Evolutionary conservation across 2,888 invertebrate genomes (phyloP), one percentile per base, ranked within the genome.

Genomic region (Clistopyga incitator): DNA sequence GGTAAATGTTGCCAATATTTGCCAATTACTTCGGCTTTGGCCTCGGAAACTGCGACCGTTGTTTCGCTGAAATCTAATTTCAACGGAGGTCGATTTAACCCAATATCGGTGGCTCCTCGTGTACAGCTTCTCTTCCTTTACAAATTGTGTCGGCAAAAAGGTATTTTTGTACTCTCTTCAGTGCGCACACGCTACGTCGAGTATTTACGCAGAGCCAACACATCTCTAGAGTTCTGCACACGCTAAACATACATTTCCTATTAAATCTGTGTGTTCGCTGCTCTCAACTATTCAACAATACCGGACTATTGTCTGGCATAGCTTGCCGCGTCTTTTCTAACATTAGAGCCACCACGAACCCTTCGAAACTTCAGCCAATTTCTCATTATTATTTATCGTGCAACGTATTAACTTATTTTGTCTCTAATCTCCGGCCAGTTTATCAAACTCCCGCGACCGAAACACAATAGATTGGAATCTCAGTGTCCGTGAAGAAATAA

Each of bases 21-120:
- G 79, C 86, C 86, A 86, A 87, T 87, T 85, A 85, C 81, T 85
- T 84, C 67, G 65, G 52, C 13, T 38, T 54, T 75, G 85, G 72
- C 86, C 86, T 85, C 86, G 86, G 67, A 54, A 34, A 10, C 8
- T 56, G 23, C 61, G n/a, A 42, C 56, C 56, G 75, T 85, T 85
- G 84, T 85, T 85, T 84, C 78, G 80, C 77, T 72, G 45, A 78
- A 85, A 84, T 87, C 88, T 88, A 88, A 88, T 87, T 88, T 87
- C 84, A 87, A 88, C 84, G 77, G 85, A 88, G 88, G 84, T 88
- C 85, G 81, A 81, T 74, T 86, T 84, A 91, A 96, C 96, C 96
- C 86, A 94, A 94, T 23, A 96, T 93, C 0, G 95, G 94, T 0
- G 20, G 95, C 95, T 54, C 52, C 52, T 61, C 38, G 6, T 47